Evolutionary conservation across 1,140 invertebrate genomes (phyloP).

Genomic region (Thrips palmi): DNA sequence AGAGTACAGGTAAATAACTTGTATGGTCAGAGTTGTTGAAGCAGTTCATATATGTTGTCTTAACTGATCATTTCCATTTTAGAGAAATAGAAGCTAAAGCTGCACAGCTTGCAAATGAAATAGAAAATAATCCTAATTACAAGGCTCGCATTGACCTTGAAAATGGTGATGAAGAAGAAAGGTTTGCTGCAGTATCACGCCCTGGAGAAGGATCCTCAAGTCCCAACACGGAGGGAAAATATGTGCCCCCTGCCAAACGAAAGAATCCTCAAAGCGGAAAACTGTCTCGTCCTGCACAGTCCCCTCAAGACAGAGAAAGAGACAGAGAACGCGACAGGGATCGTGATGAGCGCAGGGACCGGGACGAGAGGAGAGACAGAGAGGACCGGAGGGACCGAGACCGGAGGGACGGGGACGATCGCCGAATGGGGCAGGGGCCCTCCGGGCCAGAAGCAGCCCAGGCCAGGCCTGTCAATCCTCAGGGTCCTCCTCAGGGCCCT

Average conservation of each 20-base stretch:
- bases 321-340: too few relatives aligned
- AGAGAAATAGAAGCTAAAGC: constrained; percentile 66
- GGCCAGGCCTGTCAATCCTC: constrained; percentile 19
- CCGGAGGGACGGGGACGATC: too few relatives aligned
- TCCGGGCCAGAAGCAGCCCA: constrained; percentile 21
- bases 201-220: constrained; percentile 17
- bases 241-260: constrained; percentile 59
- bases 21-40: background rate
- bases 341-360: too few relatives aligned
- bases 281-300: constrained; percentile 28
- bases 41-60: background rate
- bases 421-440: too few relatives aligned
- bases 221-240: constrained; percentile 33
- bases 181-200: constrained; percentile 42
- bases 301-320: too few relatives aligned
- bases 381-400: too few relatives aligned
- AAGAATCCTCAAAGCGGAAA: constrained; percentile 34
- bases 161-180: constrained; percentile 80
- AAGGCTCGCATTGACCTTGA: constrained; percentile 66
- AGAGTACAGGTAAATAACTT: constrained; percentile 47
- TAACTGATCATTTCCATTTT: constrained; percentile 8
- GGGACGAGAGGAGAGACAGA: too few relatives aligned
- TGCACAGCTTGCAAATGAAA: constrained; percentile 71
- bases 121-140: constrained; percentile 65
- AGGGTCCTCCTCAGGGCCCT: too few relatives aligned